Evolutionary conservation across 2,888 invertebrate genomes (phyloP), one percentile per base, ranked within the genome.

Genomic region (Sminthurinus aureus): DNA sequence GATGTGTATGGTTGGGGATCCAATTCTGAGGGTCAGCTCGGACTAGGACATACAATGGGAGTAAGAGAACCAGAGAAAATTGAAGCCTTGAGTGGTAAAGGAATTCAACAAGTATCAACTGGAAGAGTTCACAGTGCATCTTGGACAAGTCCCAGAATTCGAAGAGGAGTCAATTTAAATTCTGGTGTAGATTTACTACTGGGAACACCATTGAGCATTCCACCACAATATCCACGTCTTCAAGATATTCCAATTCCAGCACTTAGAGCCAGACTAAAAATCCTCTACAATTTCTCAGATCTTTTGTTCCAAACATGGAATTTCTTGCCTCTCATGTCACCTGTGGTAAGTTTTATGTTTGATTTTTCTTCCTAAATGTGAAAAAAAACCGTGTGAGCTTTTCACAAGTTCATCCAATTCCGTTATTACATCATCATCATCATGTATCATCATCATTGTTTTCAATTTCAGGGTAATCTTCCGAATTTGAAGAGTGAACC

Each of bases 221-320:
- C 93, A 0, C 90, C 91, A 0, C 92, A 93, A 89, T 93, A 92
- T 89, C 91, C 92, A 15, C 91, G 91, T 85, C 90, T 93, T 66
- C 91, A 91, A 87, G 91, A 91, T 8, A 89, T 92, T 66, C 90
- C 92, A 1, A 91, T 92, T 71, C 51, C 81, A 26, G 67, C 79
- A n/a, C 91, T 93, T 20, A 91, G 92, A 87, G 91, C 92, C 0
- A 89, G 93, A 80, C 90, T 93, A 51, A 91, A 91, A 85, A 91
- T 93, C 74, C 91, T 94, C 18, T 92, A 93, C 88, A 92, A 91
- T 86, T 93, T 93, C 90, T 93, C 93, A n/a, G 93, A 93, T 89
- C 91, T 92, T 50, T 89, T 93, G 81, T 93, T 93, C 89, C 91
- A 92, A 0, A 92, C 92, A 75, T 93, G 93, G 93, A 91, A 91